Evolutionary conservation across 2,888 invertebrate genomes (phyloP), one percentile per base, ranked within the genome.

Genomic region (Halocaridina rubra): DNA sequence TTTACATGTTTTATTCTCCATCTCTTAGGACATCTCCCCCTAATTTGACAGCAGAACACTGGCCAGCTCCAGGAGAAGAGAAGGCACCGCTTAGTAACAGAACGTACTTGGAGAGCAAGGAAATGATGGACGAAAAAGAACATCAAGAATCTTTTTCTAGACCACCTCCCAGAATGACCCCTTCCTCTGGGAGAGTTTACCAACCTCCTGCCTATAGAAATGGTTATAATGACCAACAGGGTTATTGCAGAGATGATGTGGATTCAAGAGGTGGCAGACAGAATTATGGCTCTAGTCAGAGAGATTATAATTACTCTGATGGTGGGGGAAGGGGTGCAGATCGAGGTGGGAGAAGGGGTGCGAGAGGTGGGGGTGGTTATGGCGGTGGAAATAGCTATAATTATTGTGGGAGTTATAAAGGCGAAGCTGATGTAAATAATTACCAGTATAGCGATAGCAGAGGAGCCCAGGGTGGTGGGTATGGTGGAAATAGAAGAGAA

Each of bases 51-150:
- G 7, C 72, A 16, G 82, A 71, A 59, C 71, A 82, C 72, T 82
- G 82, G 82, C 82, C 82, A 29, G 82, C 82, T 24, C 82, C 82
- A 19, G 82, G 82, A 29, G 82, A 82, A 29, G 72, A 72, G 4
- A 77, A 57, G 19, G 22, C 27, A 32, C 69, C 57, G 13, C 33
- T 78, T 13, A 78, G 77, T 29, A 82, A 78, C 61, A 19, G 82
- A 39, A 82, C 71, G 19, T 82, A 33, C 78, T 19, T 82, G n/a
- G 82, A 82, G 46, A 82, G 82, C 46, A 82, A 78, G 30, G 82
- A 82, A 8, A 13, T 82, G 72, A 82, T 82, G 82, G 82, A 82
- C 22, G 82, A 82, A 30, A 77, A 77, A 10, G 82, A 82, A 22
- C 19, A 61, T 10, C 71, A 82, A 16, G 82, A 82, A 7, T 71